These are phyloP conservation scores for Sinocyclocheilus grahami DNA, from an alignment of 2,113 vertebrate species.

Conservation along the genomic window DNA sequence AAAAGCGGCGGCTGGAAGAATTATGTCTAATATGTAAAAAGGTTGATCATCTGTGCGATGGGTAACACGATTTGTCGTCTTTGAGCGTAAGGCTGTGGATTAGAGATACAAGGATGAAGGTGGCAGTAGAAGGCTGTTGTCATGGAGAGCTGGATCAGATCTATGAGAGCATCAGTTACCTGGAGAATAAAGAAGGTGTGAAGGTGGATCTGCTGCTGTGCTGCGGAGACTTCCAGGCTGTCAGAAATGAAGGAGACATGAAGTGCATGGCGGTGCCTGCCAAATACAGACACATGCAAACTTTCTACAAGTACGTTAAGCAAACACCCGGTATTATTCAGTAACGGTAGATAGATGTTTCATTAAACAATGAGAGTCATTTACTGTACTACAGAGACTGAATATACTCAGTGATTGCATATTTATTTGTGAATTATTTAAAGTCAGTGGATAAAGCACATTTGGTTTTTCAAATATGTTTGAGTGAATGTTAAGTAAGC, in stretches of 20 bases:
- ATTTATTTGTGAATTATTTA: not conserved
- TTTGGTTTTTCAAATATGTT: not conserved
- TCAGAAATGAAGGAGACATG: conserved; percentile 92
- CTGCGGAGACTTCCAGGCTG: conserved; percentile 96
- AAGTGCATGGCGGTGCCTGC: conserved; percentile 92
- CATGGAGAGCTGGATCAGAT: conserved; percentile 95
- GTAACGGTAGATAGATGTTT: not conserved
- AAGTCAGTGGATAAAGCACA: not conserved
- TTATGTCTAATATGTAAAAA: not conserved
- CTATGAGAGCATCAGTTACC: conserved; percentile 88
- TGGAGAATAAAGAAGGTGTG: conserved; percentile 83
- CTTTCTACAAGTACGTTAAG: conserved; percentile 87
- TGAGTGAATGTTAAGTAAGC: not conserved
- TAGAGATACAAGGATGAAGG: conserved; percentile 80
- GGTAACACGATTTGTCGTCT: not conserved
- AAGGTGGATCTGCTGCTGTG: conserved; percentile 85
- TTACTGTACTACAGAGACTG: not conserved
- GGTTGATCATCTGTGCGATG: not conserved
- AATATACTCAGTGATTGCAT: not conserved
- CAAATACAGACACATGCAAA: conserved; percentile 95
- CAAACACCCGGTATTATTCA: not conserved
- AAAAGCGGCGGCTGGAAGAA: not conserved
- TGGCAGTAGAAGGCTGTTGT: conserved; percentile 93
- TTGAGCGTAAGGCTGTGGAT: not conserved
- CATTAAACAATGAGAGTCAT: not conserved